These are phyloP conservation scores for Apogon hyalosoma DNA, from an alignment of 2,797 vertebrate species.

Conservation along the genomic window DNA sequence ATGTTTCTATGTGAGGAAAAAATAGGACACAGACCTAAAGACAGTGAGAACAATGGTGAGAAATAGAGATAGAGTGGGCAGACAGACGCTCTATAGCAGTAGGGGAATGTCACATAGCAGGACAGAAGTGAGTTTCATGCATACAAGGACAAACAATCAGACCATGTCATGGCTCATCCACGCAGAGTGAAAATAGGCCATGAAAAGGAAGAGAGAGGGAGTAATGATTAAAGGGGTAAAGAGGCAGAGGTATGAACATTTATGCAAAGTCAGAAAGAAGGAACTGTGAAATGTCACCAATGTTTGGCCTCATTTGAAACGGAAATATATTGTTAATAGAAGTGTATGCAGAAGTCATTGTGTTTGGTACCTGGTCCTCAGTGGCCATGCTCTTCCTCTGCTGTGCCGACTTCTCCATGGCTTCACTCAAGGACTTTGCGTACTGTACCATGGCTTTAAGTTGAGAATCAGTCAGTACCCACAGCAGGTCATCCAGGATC, in stretches of 20 bases:
- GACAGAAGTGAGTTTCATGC: constrained; percentile 20
- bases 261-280: not conserved
- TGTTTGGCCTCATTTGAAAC: not conserved
- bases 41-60: constrained; percentile 1
- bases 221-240: not conserved
- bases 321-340: no score
- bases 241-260: not conserved
- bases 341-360: not conserved
- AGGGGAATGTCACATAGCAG: constrained; percentile 7
- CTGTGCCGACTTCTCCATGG: constrained; percentile 96
- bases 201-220: not conserved
- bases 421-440: constrained; percentile 98
- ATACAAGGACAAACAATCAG: constrained; percentile 49
- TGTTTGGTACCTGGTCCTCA: constrained; percentile 81
- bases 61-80: constrained; percentile 17
- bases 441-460: constrained; percentile 99
- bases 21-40: constrained; percentile 1
- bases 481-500: constrained; percentile 95
- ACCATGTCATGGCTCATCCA: constrained; percentile 27
- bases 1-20: not conserved
- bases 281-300: not conserved
- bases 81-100: constrained; percentile 30
- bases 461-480: constrained; percentile 99
- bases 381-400: constrained; percentile 97
- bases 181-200: constrained; percentile 19